Evolutionary conservation across 2,113 vertebrate genomes (phyloP).

Genomic region (Balaeniceps rex): DNA sequence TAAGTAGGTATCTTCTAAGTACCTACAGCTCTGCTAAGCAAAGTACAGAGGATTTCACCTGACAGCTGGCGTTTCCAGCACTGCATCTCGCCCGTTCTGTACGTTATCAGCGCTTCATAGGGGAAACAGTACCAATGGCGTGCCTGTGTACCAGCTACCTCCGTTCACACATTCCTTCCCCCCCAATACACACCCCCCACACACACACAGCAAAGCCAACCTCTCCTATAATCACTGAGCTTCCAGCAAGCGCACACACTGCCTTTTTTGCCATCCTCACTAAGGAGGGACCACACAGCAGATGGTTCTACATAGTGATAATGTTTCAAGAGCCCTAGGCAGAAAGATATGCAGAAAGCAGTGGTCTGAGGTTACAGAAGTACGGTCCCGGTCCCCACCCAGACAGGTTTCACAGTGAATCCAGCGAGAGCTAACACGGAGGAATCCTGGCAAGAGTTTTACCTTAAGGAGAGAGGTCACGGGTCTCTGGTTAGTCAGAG

Average conservation of each 20-base stretch:
- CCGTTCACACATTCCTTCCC: not conserved
- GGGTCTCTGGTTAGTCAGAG: not conserved
- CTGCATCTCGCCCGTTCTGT: not conserved
- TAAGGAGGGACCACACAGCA: not conserved
- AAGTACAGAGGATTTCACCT: not conserved
- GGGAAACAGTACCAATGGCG: accelerated
- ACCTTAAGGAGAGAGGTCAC: not conserved
- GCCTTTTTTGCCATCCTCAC: not conserved
- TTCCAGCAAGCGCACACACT: not conserved
- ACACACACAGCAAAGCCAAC: not conserved
- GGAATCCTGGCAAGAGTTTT: not conserved
- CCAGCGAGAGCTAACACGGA: not conserved
- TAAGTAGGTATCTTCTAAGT: not conserved
- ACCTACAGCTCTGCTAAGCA: not conserved
- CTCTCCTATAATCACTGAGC: not conserved
- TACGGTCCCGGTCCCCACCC: accelerated
- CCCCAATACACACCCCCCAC: too few relatives aligned
- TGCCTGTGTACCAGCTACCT: not conserved
- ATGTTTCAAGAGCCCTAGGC: not conserved
- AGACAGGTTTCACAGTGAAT: not conserved
- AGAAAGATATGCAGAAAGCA: not conserved
- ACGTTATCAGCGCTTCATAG: not conserved
- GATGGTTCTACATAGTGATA: not conserved
- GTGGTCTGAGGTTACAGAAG: not conserved
- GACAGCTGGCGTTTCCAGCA: not conserved